These are phyloP conservation scores for Hormaphis cornu DNA, from an alignment of 1,140 invertebrate genomes.

Conservation along the genomic window DNA sequence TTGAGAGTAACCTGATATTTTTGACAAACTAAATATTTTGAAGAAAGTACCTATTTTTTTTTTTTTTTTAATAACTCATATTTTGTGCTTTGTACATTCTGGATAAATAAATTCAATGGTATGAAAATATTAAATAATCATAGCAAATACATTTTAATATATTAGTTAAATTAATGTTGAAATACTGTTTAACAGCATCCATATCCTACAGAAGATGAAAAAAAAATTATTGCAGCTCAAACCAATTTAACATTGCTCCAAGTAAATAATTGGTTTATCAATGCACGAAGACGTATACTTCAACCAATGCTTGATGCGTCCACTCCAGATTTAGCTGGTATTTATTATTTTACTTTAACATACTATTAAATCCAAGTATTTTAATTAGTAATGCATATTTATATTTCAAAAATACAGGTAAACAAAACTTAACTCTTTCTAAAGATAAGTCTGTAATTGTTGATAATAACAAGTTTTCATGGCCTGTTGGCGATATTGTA, in stretches of 20 bases:
- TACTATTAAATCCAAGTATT: background rate
- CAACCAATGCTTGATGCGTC: slow-evolving; percentile 80
- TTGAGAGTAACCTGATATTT: no score
- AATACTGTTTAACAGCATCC: slow-evolving; percentile 59
- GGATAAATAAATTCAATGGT: no score
- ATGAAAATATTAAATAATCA: no score
- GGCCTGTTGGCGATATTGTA: background rate
- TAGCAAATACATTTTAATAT: no score
- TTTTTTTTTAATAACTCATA: no score
- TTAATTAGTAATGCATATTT: background rate
- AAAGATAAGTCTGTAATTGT: slow-evolving; percentile 14
- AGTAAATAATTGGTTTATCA: slow-evolving; percentile 89
- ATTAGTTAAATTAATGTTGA: background rate
- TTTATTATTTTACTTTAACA: background rate
- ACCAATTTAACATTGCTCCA: slow-evolving; percentile 75
- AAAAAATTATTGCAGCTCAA: slow-evolving; percentile 75
- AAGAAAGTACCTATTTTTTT: no score
- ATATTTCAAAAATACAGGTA: slow-evolving; percentile 1
- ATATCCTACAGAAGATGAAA: slow-evolving; percentile 88
- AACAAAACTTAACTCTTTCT: slow-evolving; percentile 14
- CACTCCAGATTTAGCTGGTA: slow-evolving; percentile 38
- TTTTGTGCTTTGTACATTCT: no score
- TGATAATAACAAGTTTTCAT: slow-evolving; percentile 19
- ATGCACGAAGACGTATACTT: slow-evolving; percentile 81
- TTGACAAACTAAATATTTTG: no score